phyloP scores from a whole-genome alignment of 1,140 invertebrate species.

The Drosophila sucinea region DNA sequence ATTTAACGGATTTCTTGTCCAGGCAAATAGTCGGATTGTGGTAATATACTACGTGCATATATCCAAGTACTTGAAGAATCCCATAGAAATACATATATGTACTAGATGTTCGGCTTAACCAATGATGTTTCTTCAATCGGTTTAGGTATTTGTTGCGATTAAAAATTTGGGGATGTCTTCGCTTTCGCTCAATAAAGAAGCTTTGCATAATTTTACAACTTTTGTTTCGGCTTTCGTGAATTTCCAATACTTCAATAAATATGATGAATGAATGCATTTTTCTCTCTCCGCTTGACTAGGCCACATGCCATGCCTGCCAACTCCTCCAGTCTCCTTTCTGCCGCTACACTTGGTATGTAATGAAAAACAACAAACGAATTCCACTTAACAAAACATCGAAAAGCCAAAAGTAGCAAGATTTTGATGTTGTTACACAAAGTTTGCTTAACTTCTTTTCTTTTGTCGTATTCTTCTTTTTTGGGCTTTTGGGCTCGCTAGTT shows the following conservation, averaged over 20 bases:
- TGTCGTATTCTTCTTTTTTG: background rate
- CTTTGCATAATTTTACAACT: slow-evolving; percentile 38
- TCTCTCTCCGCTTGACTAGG: slow-evolving; percentile 6
- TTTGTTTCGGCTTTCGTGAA: slow-evolving; percentile 43
- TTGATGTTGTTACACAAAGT: slow-evolving; percentile 45
- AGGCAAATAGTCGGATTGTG: slow-evolving; percentile 15
- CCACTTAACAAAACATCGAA: slow-evolving; percentile 36
- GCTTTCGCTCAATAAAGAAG: too few relatives aligned
- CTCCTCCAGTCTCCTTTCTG: background rate
- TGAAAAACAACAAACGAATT: slow-evolving; percentile 34
- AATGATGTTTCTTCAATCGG: too few relatives aligned
- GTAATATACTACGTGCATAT: background rate
- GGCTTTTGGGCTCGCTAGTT: slow-evolving; percentile 1
- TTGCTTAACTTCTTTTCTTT: slow-evolving; percentile 38
- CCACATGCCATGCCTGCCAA: background rate
- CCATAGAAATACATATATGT: too few relatives aligned
- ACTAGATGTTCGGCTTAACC: too few relatives aligned
- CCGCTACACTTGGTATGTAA: background rate
- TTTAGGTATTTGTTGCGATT: too few relatives aligned
- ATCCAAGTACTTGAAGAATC: too few relatives aligned
- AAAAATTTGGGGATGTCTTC: too few relatives aligned
- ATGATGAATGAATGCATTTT: slow-evolving; percentile 37
- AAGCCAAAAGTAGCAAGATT: slow-evolving; percentile 44
- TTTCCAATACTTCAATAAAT: slow-evolving; percentile 16
- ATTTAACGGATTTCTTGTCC: slow-evolving; percentile 54